Percentiles rank a stretch among this genome's conserved stretches.
Conservation (phyloP, 2,113 vertebrate genomes). For the Dolichotis patagonum region DNA sequence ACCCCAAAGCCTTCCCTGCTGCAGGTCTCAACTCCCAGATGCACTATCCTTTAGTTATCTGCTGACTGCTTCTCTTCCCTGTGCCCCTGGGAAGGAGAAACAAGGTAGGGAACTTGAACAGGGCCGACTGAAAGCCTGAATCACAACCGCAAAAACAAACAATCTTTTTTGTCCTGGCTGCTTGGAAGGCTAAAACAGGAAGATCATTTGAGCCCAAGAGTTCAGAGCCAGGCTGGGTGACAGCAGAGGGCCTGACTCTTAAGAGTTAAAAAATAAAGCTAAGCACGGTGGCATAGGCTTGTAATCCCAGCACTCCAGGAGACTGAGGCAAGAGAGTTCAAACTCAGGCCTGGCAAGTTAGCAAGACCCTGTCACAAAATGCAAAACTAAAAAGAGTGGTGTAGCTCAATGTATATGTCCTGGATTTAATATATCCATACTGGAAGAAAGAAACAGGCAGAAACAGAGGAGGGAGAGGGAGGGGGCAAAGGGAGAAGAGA, state of each 20-base stretch:
- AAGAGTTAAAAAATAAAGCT: background rate
- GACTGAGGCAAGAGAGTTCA: background rate
- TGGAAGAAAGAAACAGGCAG: background rate
- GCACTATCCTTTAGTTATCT: background rate
- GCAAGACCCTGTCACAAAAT: background rate
- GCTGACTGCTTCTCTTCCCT: background rate
- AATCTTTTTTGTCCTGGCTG: background rate
- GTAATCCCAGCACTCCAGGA: background rate
- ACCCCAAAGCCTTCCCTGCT: background rate
- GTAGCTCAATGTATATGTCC: background rate
- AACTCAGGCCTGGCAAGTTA: background rate
- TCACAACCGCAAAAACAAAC: background rate
- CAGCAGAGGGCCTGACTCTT: background rate
- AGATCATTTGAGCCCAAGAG: background rate
- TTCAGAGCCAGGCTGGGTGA: too few relatives aligned
- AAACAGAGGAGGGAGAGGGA: background rate
- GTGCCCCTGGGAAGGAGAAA: background rate
- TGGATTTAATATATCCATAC: background rate
- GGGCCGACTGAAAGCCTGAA: background rate
- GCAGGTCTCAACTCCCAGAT: background rate
- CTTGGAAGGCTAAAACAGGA: background rate
- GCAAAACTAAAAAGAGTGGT: background rate
- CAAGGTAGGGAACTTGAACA: background rate
- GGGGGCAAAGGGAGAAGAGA: background rate
- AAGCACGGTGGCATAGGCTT: background rate